phyloP scores from a whole-genome alignment of 2,113 vertebrate species.

The Mesoclemmys tuberculata region DNA sequence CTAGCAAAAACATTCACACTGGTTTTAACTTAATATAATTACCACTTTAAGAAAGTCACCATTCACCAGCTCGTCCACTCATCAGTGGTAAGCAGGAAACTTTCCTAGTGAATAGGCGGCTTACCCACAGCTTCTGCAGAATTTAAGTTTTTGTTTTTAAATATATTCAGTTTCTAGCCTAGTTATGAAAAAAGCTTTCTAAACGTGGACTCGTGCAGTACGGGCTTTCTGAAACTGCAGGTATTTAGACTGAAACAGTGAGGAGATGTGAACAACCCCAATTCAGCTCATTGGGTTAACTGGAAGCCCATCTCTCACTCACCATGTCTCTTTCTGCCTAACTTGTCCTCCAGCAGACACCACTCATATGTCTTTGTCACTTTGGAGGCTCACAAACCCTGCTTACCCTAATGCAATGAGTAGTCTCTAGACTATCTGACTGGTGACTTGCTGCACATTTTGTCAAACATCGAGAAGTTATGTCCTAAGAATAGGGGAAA shows the following conservation, averaged over 20 bases:
- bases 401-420: rapidly evolving
- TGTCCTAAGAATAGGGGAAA: constrained; percentile 46
- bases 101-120: not conserved
- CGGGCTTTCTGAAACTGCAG: not conserved
- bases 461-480: constrained; percentile 30
- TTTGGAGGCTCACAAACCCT: not conserved
- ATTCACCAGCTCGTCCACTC: not conserved
- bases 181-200: not conserved
- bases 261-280: not conserved
- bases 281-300: not conserved
- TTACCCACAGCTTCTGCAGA: not conserved
- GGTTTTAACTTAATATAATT: not conserved
- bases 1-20: not conserved
- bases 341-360: not conserved
- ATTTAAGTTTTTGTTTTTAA: not conserved
- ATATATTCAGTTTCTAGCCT: not conserved
- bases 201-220: not conserved
- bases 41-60: not conserved
- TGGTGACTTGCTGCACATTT: not conserved
- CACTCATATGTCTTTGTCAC: not conserved
- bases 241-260: not conserved
- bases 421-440: not conserved
- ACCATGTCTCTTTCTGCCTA: not conserved
- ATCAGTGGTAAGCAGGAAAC: not conserved
- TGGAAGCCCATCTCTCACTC: not conserved